These are phyloP conservation scores for Cerastoderma edule DNA, from an alignment of 2,888 invertebrate genomes.

Conservation along the genomic window DNA sequence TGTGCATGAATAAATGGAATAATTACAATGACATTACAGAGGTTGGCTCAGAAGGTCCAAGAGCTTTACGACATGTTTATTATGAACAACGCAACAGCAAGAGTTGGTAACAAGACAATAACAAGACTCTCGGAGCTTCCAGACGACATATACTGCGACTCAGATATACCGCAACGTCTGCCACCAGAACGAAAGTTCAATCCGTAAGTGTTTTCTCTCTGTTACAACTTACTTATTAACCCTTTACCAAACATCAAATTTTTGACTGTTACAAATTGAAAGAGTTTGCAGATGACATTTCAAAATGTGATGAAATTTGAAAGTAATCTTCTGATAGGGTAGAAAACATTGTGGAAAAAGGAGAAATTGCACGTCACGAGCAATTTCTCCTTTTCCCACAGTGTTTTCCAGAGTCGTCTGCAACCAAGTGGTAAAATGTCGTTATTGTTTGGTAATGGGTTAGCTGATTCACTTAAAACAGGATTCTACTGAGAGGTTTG, in stretches of 20 bases:
- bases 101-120: constrained; percentile 56
- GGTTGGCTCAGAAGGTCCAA: constrained; percentile 77
- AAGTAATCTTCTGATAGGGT: too few relatives aligned
- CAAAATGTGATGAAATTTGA: too few relatives aligned
- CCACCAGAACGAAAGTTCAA: constrained; percentile 79
- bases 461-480: too few relatives aligned
- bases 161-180: constrained; percentile 82
- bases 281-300: too few relatives aligned
- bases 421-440: too few relatives aligned
- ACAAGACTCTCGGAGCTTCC: constrained; percentile 74
- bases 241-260: too few relatives aligned
- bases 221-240: too few relatives aligned
- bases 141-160: constrained; percentile 79
- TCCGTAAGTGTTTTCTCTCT: constrained; percentile 74
- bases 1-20: too few relatives aligned
- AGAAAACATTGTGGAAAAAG: constrained; percentile 10
- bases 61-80: constrained; percentile 78
- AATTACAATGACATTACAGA: constrained; percentile 63
- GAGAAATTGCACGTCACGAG: not conserved
- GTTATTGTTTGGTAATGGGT: too few relatives aligned
- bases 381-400: constrained; percentile 9
- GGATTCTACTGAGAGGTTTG: too few relatives aligned
- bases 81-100: constrained; percentile 38
- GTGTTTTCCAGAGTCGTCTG: too few relatives aligned
- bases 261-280: too few relatives aligned